phyloP scores from a whole-genome alignment of 2,888 invertebrate genomes.

The Germaria angustata region DNA sequence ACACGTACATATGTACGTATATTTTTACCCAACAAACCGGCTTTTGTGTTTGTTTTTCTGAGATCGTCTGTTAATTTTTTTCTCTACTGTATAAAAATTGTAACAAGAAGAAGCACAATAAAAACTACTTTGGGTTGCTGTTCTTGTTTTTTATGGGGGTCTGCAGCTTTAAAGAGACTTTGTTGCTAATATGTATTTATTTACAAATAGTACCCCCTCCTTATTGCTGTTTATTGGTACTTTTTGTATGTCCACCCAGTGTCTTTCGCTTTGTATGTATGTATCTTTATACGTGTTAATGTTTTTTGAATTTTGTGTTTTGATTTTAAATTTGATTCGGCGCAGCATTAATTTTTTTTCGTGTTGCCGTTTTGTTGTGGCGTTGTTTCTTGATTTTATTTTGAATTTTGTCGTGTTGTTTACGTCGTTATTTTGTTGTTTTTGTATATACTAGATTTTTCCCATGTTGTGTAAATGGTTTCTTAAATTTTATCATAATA shows the following conservation, averaged over 20 bases:
- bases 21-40: constrained; percentile 54
- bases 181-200: constrained; percentile 49
- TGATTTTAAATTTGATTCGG: constrained; percentile 51
- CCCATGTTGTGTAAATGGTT: no score
- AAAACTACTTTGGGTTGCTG: not conserved
- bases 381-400: not conserved
- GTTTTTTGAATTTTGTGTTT: constrained; percentile 9
- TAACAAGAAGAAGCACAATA: not conserved
- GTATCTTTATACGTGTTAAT: not conserved
- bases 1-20: not conserved
- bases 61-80: constrained; percentile 6
- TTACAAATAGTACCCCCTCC: constrained; percentile 19
- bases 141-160: constrained; percentile 7
- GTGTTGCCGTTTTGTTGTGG: not conserved
- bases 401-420: not conserved
- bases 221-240: not conserved
- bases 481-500: no score
- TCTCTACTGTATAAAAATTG: constrained; percentile 2
- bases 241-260: not conserved
- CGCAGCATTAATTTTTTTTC: constrained; percentile 13
- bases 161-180: constrained; percentile 5
- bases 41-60: constrained; percentile 45
- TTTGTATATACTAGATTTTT: not conserved
- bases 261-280: not conserved
- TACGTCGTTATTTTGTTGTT: not conserved